Conservation (phyloP, 2,797 vertebrate species). For the Margarornis squamiger region DNA sequence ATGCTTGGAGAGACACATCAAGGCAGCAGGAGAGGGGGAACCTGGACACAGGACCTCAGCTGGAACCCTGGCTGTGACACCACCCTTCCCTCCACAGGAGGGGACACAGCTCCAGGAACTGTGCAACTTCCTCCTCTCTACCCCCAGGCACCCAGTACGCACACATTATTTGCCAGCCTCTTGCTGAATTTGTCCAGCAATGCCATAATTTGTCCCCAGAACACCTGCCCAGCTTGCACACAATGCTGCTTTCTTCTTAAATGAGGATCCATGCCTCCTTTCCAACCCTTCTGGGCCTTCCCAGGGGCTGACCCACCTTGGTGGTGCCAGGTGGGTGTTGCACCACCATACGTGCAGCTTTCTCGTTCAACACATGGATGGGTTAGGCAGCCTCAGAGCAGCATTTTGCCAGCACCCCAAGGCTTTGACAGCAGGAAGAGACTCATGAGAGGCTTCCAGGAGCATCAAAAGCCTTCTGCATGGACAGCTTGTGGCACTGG, state of each 20-base stretch:
- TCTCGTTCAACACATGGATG: not conserved
- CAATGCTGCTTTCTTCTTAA: not conserved
- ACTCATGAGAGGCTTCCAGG: not conserved
- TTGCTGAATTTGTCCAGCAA: not conserved
- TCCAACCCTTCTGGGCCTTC: not conserved
- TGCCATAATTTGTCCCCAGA: not conserved
- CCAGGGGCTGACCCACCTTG: not conserved
- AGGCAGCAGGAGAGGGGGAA: not conserved
- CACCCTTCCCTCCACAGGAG: not conserved
- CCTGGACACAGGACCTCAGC: not conserved
- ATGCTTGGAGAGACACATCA: rapidly evolving
- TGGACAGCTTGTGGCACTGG: rapidly evolving
- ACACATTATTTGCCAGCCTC: not conserved
- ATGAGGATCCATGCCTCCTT: not conserved
- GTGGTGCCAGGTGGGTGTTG: not conserved
- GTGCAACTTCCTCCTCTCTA: not conserved
- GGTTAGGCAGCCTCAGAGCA: not conserved
- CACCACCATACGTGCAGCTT: rapidly evolving
- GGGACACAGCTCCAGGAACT: not conserved
- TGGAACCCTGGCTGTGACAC: not conserved
- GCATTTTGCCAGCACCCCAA: not conserved
- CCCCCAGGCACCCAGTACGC: not conserved
- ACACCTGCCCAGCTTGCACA: not conserved
- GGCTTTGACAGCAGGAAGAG: not conserved
- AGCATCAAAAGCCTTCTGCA: not conserved